Evolutionary conservation across 2,888 invertebrate genomes (phyloP).

Genomic region (Agrypnus murinus): DNA sequence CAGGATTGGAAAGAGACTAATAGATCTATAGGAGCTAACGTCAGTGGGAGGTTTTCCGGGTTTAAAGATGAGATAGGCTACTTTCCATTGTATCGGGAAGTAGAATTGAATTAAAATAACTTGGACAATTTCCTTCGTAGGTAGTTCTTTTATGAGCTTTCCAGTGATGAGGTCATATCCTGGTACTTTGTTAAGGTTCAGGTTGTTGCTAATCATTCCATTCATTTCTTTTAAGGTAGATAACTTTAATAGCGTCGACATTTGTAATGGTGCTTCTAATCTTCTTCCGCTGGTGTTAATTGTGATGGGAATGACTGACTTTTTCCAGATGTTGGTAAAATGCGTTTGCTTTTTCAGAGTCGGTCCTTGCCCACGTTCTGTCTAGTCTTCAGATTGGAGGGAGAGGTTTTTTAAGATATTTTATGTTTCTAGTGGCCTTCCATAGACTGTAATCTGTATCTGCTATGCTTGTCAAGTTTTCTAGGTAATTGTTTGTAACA

Average conservation of each 20-base stretch:
- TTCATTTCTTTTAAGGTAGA: neutral
- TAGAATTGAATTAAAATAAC: neutral
- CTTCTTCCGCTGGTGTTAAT: constrained; percentile 9
- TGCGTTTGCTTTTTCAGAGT: neutral
- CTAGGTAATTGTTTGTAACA: too few species aligned
- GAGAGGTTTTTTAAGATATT: neutral
- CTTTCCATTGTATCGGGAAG: neutral
- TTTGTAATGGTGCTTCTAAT: constrained; percentile 22
- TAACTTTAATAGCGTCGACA: constrained; percentile 13
- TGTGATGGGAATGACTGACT: constrained; percentile 14
- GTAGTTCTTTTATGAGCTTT: constrained; percentile 21
- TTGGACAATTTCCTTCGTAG: constrained; percentile 6
- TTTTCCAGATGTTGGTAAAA: constrained; percentile 16
- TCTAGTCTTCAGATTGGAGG: neutral
- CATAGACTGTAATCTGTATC: too few species aligned
- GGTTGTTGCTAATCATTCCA: constrained; percentile 7
- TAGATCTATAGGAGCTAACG: too few species aligned
- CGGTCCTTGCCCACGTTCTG: neutral
- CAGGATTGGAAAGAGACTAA: neutral
- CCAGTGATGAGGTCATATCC: constrained; percentile 10
- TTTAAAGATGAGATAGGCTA: neutral
- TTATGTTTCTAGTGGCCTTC: too few species aligned
- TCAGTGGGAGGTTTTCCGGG: constrained; percentile 2
- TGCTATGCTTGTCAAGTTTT: too few species aligned
- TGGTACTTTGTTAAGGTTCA: constrained; percentile 3